Evolutionary conservation across 2,797 vertebrate species (phyloP), one percentile per base, ranked within the genome.

Genomic region (Coranthus polyacanthus): DNA sequence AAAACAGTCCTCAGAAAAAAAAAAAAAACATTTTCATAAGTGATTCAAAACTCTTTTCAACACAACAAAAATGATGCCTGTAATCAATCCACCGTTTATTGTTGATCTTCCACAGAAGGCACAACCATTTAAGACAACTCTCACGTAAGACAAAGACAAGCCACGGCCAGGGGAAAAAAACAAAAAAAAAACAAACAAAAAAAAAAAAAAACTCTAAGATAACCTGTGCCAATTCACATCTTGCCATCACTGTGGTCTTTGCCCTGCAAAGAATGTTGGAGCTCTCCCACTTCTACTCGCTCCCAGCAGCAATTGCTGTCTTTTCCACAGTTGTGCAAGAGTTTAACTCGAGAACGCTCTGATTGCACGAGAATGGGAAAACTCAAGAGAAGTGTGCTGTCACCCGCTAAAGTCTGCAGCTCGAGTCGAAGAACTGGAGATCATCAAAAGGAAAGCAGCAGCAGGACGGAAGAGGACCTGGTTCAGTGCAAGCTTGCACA

Each of bases 251-350:
- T 85, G 64, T 59, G 69, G 80, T 79, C 78, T 82, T 83, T 74
- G 77, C 75, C 81, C 80, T 72, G 29, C 5, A 42, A 87, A 73
- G 69, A 83, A 79, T 78, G 79, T 71, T 71, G 76, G 72, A 72
- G 67, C 44, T 37, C 53, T 54, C 65, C 63, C 79, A 81, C 75
- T 78, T 81, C 79, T 72, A 61, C 49, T 74, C 22, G 16, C 54
- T 75, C 81, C 58, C 58, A 75, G 75, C 62, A 90, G 85, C 81
- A 82, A 73, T 72, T 75, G 61, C 77, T 63, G 64, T 79, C 67
- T 69, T 87, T 84, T 88, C 75, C 79, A 78, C 34, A 58, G 60
- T 79, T 88, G 84, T 64, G 67, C 78, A 88, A 88, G 43, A 75
- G 62, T 81, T 86, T 84, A 62, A 68, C 63, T 68, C 68, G 62